Conservation (phyloP, 2,888 invertebrate genomes). For the Penaeus monodon region DNA sequence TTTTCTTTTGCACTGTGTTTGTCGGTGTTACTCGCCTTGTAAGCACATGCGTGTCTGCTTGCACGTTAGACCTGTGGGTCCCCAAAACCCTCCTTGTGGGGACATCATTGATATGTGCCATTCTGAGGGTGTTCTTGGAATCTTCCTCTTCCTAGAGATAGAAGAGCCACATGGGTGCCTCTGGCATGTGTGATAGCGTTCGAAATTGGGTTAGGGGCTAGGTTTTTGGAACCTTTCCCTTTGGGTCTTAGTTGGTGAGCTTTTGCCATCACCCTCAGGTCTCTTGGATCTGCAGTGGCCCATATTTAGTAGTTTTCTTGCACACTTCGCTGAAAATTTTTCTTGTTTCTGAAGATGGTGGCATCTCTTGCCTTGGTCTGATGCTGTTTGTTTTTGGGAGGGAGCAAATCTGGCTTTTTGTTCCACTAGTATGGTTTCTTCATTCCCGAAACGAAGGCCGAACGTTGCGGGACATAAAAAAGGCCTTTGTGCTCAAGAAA, state of each 20-base stretch:
- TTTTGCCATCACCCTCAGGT: constrained; percentile 57
- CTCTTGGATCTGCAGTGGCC: constrained; percentile 43
- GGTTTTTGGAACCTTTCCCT: constrained; percentile 58
- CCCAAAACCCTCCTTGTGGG: constrained; percentile 69
- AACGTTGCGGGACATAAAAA: too few relatives aligned
- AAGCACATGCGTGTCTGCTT: constrained; percentile 66
- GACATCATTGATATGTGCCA: constrained; percentile 37
- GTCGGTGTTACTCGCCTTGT: constrained; percentile 68
- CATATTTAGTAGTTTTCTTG: constrained; percentile 8
- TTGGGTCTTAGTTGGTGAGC: constrained; percentile 54
- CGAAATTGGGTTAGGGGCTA: constrained; percentile 53
- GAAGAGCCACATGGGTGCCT: constrained; percentile 68
- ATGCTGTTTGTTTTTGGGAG: too few relatives aligned
- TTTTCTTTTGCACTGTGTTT: constrained; percentile 69
- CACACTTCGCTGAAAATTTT: constrained; percentile 40
- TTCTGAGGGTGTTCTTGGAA: constrained; percentile 32
- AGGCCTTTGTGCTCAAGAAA: too few relatives aligned
- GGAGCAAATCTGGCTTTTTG: too few relatives aligned
- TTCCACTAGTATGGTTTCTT: too few relatives aligned
- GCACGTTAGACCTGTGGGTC: constrained; percentile 69
- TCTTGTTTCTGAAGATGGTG: too few relatives aligned
- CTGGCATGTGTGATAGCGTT: constrained; percentile 66
- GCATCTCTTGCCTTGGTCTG: too few relatives aligned
- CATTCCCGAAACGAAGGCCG: too few relatives aligned
- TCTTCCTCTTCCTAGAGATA: constrained; percentile 26